Percentiles rank a stretch among this genome's conserved stretches.
phyloP scores from a whole-genome alignment of 2,888 invertebrate genomes.

The Chironomus tentans region DNA sequence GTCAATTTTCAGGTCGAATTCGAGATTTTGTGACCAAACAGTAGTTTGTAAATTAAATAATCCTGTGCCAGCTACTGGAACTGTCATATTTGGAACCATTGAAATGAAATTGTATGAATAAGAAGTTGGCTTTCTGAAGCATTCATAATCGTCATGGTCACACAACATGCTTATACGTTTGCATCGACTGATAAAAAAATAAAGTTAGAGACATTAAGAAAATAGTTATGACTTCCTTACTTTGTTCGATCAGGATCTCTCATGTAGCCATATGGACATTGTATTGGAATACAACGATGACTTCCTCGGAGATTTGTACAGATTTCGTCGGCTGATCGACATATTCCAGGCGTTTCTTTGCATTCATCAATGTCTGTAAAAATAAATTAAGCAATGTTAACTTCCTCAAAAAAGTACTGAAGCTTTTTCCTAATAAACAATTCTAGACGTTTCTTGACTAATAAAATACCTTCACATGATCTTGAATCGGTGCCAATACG shows the following conservation, averaged over 20 bases:
- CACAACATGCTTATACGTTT: conserved; percentile 62
- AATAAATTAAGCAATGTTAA: background rate
- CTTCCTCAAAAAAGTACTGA: conserved; percentile 29
- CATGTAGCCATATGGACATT: conserved; percentile 77
- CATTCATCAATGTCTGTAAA: conserved; percentile 64
- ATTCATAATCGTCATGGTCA: conserved; percentile 59
- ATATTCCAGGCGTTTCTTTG: conserved; percentile 39
- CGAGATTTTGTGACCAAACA: conserved; percentile 58
- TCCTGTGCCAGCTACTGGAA: conserved; percentile 52
- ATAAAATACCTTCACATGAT: conserved; percentile 66
- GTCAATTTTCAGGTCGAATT: conserved; percentile 63
- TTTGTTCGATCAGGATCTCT: conserved; percentile 69
- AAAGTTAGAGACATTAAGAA: conserved; percentile 5
- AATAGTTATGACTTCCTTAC: conserved; percentile 50
- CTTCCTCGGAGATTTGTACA: conserved; percentile 88
- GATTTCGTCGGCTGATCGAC: conserved; percentile 55
- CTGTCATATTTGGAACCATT: conserved; percentile 72
- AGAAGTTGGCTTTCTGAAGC: conserved; percentile 70
- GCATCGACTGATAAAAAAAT: conserved; percentile 62
- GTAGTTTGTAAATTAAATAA: conserved; percentile 86
- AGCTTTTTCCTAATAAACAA: too few relatives aligned
- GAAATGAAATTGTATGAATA: conserved; percentile 91
- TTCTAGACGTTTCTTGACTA: too few relatives aligned
- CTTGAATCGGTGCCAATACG: conserved; percentile 61
- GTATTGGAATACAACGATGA: conserved; percentile 75